These are phyloP conservation scores for Phaetusa simplex DNA, from an alignment of 2,113 vertebrate species.

Conservation along the genomic window DNA sequence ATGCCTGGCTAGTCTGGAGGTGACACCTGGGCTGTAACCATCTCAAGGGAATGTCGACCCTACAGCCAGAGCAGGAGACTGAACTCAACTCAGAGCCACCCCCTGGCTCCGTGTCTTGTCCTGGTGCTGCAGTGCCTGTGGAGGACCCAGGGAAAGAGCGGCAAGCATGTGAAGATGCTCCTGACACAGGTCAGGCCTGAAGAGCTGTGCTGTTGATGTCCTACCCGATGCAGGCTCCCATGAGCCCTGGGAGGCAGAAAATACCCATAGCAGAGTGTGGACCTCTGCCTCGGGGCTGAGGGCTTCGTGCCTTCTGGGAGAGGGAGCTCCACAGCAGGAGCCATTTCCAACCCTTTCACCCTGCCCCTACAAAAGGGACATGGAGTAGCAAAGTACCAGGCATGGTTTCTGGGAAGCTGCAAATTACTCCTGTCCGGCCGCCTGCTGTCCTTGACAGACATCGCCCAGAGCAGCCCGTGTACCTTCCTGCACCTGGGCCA, in stretches of 20 bases:
- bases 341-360: background rate
- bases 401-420: background rate
- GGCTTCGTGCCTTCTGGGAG: background rate
- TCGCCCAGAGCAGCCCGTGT: background rate
- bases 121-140: background rate
- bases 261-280: fast-evolving
- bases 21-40: background rate
- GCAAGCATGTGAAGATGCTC: background rate
- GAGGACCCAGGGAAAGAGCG: background rate
- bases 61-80: background rate
- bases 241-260: background rate
- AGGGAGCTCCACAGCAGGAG: background rate
- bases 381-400: background rate
- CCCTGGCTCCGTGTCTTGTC: background rate
- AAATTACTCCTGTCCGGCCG: background rate
- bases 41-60: background rate
- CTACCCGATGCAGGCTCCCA: background rate
- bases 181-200: background rate
- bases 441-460: background rate
- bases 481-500: background rate
- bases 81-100: background rate
- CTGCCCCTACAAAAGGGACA: background rate
- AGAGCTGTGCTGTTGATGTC: background rate
- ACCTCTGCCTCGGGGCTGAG: background rate
- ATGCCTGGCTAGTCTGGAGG: background rate